Evolutionary conservation across 2,797 vertebrate genomes (phyloP), one percentile per base, ranked within the genome.

Genomic region (Manis pentadactyla): DNA sequence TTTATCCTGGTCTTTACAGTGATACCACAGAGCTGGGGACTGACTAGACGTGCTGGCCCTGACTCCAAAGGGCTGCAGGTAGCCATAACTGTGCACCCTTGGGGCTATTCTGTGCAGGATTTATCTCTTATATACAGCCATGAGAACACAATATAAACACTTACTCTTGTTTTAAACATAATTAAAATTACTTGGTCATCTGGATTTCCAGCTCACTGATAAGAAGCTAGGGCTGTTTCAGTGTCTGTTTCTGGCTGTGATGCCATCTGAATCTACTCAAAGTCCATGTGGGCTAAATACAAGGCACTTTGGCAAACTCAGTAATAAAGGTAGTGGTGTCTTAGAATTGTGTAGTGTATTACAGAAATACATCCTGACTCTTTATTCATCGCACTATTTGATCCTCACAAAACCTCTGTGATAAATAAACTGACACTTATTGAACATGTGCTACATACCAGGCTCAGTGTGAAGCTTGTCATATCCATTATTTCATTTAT

Each of bases 61-160:
- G n/a, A 37, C 51, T 57, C 34, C 29, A 19, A 25, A 34, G 53
- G 46, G 71, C 59, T 29, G 23, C 64, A 51, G 75, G 69, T 63
- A n/a, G 53, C 74, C 23, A 29, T 23, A 34, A 1, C 63, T 92
- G n/a, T 89, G n/a, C 39, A 74, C 29, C 53, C 23, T 51, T 11
- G 27, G 57, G 37, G 49, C 64, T 63, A 15, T 69, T 92, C 82
- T 75, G 37, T 46, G 4, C 42, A 79, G 19, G 64, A 71, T 87
- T 96, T 95, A 90, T 95, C 92, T 96, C 66, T 42, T 69, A 63
- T n/a, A 79, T 29, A 87, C 77, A 96, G 92, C 86, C 81, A 51
- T 5, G 63, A 79, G 75, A 74, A 79, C 63, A 87, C 81, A 96
- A 95, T 86, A 68, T 85, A 89, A 90, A 78, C 81, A 75, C 63